Evolutionary conservation across 1,140 invertebrate species (phyloP), one percentile per base, ranked within the genome.

Genomic region (Capitella teleta): DNA sequence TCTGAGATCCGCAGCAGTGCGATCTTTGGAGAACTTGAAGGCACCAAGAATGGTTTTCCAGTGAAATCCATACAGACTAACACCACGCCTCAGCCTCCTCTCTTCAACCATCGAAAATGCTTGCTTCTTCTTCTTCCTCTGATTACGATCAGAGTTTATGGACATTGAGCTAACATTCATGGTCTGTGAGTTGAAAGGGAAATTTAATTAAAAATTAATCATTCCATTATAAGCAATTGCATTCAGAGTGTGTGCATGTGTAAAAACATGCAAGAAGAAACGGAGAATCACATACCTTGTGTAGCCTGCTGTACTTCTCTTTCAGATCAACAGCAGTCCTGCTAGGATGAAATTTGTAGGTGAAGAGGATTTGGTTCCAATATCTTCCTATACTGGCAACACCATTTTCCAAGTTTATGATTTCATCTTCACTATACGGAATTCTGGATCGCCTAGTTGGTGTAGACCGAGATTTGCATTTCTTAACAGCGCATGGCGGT

Each of bases 91-190:
- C n/a, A 66, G 37, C 36, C 62, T 48, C 44, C 62, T 36, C 23
- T 61, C 57, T 44, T 64, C 64, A 59, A 59, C 62, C 62, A 64
- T 61, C 8, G 62, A 64, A 42, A 66, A 64, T 6, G 59, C 61
- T 19, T 47, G 49, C 21, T 10, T 8, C 25, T n/a, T 26, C 6
- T 24, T 23, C 42, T n/a, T n/a, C n/a, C n/a, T n/a, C n/a, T n/a
- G n/a, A n/a, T n/a, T n/a, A n/a, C n/a, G n/a, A n/a, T 24, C 42
- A 44, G 28, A 16, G 24, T 44, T 26, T 26, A 19, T 21, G 21
- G 30, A 8, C 30, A 10, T n/a, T n/a, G n/a, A 10, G 8, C 30
- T 32, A 32, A n/a, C n/a, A 32, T 8, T 32, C 30, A 32, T 10
- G 30, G 8, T 32, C n/a, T 32, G 8, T 32, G 8, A 10, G 30